Evolutionary conservation across 2,797 vertebrate species (phyloP).

Genomic region (Sebastolobus altivelis): DNA sequence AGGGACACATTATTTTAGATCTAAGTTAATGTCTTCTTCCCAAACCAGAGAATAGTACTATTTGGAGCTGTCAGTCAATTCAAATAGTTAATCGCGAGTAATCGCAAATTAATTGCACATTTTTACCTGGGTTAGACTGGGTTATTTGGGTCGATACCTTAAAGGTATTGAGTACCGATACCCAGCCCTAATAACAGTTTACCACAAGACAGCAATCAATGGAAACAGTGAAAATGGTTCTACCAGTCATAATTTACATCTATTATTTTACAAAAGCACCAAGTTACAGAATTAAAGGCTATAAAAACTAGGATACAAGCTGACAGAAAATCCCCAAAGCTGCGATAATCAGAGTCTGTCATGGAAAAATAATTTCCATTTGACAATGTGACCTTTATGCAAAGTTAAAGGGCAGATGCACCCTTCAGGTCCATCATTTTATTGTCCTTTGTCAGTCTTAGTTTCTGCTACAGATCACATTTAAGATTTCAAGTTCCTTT

Average conservation of each 20-base stretch:
- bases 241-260: neutral
- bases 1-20: conserved; percentile 4
- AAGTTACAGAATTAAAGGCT: neutral
- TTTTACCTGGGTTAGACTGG: no score
- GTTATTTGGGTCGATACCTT: no score
- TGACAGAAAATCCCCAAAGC: conserved; percentile 34
- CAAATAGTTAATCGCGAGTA: no score
- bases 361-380: conserved; percentile 40
- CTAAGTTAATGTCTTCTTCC: neutral
- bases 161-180: no score
- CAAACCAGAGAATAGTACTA: neutral
- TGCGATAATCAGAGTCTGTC: conserved; percentile 27
- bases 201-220: neutral
- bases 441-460: conserved; percentile 13
- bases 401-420: conserved; percentile 54
- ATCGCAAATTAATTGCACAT: no score
- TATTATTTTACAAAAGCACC: neutral
- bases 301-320: neutral
- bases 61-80: neutral
- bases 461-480: conserved; percentile 22
- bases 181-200: no score
- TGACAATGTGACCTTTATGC: conserved; percentile 56
- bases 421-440: conserved; percentile 32
- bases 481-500: conserved; percentile 9
- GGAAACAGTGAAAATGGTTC: neutral